Percentiles rank a stretch among this genome's conserved stretches.
phyloP scores from a whole-genome alignment of 2,797 vertebrate species.

The Melanotaenia trifasciata region DNA sequence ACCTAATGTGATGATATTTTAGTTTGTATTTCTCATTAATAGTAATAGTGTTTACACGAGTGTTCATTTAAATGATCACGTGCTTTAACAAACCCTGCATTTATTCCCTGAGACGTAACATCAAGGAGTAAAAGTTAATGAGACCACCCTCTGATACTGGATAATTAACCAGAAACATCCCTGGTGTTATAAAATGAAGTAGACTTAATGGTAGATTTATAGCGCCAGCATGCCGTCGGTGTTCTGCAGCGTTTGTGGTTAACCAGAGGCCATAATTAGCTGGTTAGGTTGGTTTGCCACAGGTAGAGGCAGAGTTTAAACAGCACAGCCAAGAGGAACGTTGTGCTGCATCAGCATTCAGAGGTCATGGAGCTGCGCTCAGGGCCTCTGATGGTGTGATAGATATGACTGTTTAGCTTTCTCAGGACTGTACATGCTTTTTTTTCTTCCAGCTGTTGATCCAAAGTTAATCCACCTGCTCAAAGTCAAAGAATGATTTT shows the following conservation, averaged over 20 bases:
- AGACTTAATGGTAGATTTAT: conserved; percentile 31
- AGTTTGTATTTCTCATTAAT: too few species aligned
- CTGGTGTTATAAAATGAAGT: conserved; percentile 9
- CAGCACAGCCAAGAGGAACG: conserved; percentile 21
- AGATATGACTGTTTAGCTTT: not conserved
- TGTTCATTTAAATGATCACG: too few species aligned
- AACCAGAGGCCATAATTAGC: conserved; percentile 48
- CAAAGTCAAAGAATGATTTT: not conserved
- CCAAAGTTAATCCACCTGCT: not conserved
- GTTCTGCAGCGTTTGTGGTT: conserved; percentile 46
- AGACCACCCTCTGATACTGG: not conserved
- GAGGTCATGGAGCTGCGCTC: conserved; percentile 11
- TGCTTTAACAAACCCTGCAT: not conserved
- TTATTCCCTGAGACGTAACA: conserved; percentile 1
- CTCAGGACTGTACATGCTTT: not conserved
- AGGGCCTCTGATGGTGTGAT: not conserved
- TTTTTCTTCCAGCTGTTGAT: not conserved
- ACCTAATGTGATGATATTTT: not conserved
- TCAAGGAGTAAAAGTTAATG: not conserved
- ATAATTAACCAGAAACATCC: conserved; percentile 8
- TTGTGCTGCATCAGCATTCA: not conserved
- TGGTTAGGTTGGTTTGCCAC: conserved; percentile 41
- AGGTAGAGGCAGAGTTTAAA: conserved; percentile 43
- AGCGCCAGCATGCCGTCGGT: conserved; percentile 18
- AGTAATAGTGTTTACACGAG: too few species aligned